Conservation (phyloP, 2,797 vertebrate species). For the Balearica regulorum region DNA sequence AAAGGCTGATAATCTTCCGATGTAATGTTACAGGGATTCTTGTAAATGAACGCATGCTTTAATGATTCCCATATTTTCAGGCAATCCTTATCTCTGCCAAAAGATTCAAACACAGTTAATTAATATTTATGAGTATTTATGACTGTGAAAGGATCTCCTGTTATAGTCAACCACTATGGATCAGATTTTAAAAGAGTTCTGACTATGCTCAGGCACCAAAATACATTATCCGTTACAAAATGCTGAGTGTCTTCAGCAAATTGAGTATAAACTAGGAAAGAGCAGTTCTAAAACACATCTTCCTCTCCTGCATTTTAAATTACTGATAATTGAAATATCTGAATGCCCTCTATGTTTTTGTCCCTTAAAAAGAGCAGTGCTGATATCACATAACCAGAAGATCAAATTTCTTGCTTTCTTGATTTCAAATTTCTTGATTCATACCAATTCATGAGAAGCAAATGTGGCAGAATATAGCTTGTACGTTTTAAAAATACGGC, state of each 20-base stretch:
- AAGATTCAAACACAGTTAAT: not conserved
- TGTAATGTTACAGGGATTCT: slow-evolving; percentile 70
- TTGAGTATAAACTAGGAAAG: not conserved
- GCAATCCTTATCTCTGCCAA: slow-evolving; percentile 66
- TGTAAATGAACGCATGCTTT: slow-evolving; percentile 63
- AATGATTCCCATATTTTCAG: slow-evolving; percentile 63
- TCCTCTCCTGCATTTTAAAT: not conserved
- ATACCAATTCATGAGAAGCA: not conserved
- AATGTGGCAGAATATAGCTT: not conserved
- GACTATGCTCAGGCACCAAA: not conserved
- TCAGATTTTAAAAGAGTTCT: not conserved
- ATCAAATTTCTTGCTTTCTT: not conserved
- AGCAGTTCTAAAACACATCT: not conserved
- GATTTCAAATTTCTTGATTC: not conserved
- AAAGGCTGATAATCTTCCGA: slow-evolving; percentile 70
- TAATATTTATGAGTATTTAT: not conserved
- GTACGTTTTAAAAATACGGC: not conserved
- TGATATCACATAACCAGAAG: not conserved
- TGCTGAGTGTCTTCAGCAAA: not conserved
- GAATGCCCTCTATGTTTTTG: not conserved
- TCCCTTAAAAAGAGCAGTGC: not conserved
- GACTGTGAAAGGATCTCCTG: not conserved
- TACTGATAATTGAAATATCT: not conserved
- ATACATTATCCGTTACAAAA: not conserved
- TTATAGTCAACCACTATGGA: not conserved